Percentiles rank a stretch among this genome's conserved stretches.
These are phyloP conservation scores for Habroteleia sp. DNA, from an alignment of 2,888 invertebrate genomes.

Conservation along the genomic window DNA sequence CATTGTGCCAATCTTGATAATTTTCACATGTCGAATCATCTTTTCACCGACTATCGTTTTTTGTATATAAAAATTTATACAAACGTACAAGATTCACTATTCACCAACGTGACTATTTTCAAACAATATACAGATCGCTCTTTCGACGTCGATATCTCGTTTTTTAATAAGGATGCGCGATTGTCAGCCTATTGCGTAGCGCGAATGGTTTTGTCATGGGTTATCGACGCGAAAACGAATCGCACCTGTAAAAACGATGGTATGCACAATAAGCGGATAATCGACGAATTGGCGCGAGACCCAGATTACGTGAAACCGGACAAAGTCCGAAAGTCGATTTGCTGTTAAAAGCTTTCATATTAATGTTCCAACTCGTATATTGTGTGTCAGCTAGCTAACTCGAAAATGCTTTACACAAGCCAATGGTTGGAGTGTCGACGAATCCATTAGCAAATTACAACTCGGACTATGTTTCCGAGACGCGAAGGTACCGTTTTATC, in stretches of 20 bases:
- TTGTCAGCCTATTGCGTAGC: conserved; percentile 28
- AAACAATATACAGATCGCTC: neutral
- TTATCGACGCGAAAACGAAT: conserved; percentile 53
- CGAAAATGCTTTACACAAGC: conserved; percentile 54
- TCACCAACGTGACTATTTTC: neutral
- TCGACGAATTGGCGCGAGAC: conserved; percentile 52
- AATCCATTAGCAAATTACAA: conserved; percentile 63
- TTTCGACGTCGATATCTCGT: conserved; percentile 9
- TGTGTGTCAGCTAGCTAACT: conserved; percentile 50
- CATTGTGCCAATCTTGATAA: conserved; percentile 39
- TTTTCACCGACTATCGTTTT: conserved; percentile 19
- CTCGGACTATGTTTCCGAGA: conserved; percentile 36
- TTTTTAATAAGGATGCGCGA: conserved; percentile 28
- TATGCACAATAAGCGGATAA: conserved; percentile 46
- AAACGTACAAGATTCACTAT: neutral
- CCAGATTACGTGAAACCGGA: conserved; percentile 39
- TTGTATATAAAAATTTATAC: neutral
- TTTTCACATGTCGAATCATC: conserved; percentile 27
- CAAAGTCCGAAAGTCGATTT: conserved; percentile 68
- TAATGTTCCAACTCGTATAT: conserved; percentile 56
- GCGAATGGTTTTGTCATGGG: conserved; percentile 32
- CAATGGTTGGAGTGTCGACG: conserved; percentile 53
- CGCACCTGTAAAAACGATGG: conserved; percentile 38
- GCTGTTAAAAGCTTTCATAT: conserved; percentile 70
- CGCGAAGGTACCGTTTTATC: conserved; percentile 41